A percentile compares a stretch with the other conserved stretches of the same genome.
Evolutionary conservation across 2,113 vertebrate genomes (phyloP).

Genomic region (Pelecanoides urinatrix): DNA sequence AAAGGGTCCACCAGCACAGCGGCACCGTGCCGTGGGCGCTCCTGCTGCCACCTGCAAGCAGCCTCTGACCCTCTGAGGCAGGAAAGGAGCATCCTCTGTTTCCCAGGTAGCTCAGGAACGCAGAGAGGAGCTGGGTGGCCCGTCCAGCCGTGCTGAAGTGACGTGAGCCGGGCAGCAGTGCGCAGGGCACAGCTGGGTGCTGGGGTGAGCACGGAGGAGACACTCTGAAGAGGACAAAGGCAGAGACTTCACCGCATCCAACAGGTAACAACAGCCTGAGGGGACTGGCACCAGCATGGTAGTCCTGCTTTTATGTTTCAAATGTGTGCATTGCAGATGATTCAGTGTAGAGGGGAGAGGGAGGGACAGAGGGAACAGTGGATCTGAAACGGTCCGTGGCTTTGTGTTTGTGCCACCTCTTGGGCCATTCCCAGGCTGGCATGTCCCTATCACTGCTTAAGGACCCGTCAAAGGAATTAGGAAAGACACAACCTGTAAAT

Average conservation of each 20-base stretch:
- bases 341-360: background rate
- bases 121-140: background rate
- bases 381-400: background rate
- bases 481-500: background rate
- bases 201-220: background rate
- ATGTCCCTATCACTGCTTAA: background rate
- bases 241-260: background rate
- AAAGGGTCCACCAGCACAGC: background rate
- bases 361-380: background rate
- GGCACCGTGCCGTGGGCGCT: fast-evolving
- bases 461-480: background rate
- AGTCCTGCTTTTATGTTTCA: background rate
- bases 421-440: background rate
- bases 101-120: background rate
- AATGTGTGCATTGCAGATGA: background rate
- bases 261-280: background rate
- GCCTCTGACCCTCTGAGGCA: background rate
- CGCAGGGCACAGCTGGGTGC: background rate
- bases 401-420: background rate
- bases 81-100: background rate
- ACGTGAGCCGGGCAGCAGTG: fast-evolving
- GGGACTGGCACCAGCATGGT: background rate
- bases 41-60: background rate
- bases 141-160: fast-evolving
- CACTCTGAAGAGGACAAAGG: background rate